Evolutionary conservation across 1,140 invertebrate genomes (phyloP).

Genomic region (Achroia grisella): DNA sequence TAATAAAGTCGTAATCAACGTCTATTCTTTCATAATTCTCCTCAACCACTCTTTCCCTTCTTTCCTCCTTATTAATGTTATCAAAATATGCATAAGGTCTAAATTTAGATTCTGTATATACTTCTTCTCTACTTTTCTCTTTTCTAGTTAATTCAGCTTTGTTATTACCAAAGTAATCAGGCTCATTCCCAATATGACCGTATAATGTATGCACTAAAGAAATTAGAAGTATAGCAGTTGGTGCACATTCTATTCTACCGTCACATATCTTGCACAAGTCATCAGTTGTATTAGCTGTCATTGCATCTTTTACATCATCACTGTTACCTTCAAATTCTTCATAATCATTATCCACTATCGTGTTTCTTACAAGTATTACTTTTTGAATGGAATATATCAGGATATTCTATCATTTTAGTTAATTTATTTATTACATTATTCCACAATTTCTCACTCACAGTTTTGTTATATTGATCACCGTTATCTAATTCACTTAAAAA

Average conservation of each 20-base stretch:
- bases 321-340: background rate
- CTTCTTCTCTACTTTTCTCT: slow-evolving; percentile 4
- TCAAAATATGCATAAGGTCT: background rate
- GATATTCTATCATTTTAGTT: too few relatives aligned
- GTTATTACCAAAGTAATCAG: slow-evolving; percentile 49
- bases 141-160: slow-evolving; percentile 8
- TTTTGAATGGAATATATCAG: too few relatives aligned
- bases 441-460: too few relatives aligned
- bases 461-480: too few relatives aligned
- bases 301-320: slow-evolving; percentile 50
- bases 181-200: slow-evolving; percentile 46
- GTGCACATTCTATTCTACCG: slow-evolving; percentile 57
- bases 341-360: too few relatives aligned
- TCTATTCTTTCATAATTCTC: background rate
- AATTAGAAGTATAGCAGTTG: slow-evolving; percentile 58
- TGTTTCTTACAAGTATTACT: too few relatives aligned
- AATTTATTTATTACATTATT: too few relatives aligned
- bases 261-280: slow-evolving; percentile 63
- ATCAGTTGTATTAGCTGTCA: slow-evolving; percentile 51
- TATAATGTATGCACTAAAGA: slow-evolving; percentile 54
- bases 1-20: slow-evolving; percentile 48
- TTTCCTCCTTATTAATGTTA: background rate
- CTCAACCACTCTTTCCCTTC: background rate
- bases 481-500: too few relatives aligned
- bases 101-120: slow-evolving; percentile 5